Evolutionary conservation across 2,888 invertebrate species (phyloP).

Genomic region (Lysandra bellargus): DNA sequence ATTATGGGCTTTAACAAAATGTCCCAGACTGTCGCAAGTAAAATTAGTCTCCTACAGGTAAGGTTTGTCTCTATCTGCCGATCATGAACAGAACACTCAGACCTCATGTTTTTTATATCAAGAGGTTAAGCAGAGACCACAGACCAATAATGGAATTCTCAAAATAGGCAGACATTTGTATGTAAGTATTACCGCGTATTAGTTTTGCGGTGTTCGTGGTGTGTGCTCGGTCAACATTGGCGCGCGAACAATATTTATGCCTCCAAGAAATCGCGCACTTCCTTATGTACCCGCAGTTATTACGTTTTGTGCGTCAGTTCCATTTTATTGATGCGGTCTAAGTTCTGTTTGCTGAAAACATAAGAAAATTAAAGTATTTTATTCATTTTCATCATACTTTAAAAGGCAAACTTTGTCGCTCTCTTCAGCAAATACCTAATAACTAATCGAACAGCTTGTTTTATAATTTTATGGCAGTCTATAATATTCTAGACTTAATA

Average conservation of each 20-base stretch:
- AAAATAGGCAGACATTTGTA: background rate
- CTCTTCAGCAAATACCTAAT: no score
- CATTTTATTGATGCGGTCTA: background rate
- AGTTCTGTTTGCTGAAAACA: background rate
- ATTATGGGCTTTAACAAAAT: no score
- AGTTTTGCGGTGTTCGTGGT: background rate
- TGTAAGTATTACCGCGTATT: background rate
- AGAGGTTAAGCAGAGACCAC: background rate
- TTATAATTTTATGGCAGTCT: no score
- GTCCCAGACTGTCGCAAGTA: no score
- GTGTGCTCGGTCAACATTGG: background rate
- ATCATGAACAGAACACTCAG: no score
- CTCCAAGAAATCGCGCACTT: constrained; percentile 6
- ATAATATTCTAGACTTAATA: no score
- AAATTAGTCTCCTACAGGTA: no score
- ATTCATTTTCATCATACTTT: no score
- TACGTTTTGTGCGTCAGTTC: background rate
- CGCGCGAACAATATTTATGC: background rate
- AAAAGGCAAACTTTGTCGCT: no score
- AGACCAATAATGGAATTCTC: background rate
- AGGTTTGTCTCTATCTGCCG: no score
- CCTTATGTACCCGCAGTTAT: background rate
- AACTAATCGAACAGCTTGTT: no score
- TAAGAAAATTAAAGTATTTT: background rate
- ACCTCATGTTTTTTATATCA: no score